A percentile compares a stretch with the other conserved stretches of the same genome.
Conservation (phyloP, 2,797 vertebrate species). For the Meda fulgida region DNA sequence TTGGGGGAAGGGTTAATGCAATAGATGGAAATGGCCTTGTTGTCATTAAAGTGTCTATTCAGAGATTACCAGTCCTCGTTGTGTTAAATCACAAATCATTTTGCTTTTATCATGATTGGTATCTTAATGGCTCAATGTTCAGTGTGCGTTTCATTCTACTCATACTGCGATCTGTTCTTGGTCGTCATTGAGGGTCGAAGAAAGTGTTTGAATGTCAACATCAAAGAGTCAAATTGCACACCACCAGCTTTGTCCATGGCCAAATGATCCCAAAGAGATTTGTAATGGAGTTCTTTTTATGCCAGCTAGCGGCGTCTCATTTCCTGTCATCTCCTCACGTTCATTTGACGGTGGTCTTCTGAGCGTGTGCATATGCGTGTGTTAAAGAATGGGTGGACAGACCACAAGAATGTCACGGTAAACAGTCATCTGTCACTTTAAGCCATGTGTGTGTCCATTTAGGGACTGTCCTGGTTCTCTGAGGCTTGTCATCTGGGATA, state of each 20-base stretch:
- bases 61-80: slow-evolving; percentile 20
- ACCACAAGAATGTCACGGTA: slow-evolving; percentile 37
- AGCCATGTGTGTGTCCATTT: slow-evolving; percentile 69
- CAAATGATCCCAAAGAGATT: slow-evolving; percentile 35
- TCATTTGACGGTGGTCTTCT: slow-evolving; percentile 13
- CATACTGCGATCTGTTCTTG: not conserved
- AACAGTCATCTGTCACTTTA: slow-evolving; percentile 81
- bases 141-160: not conserved
- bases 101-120: slow-evolving; percentile 36
- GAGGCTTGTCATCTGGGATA: slow-evolving; percentile 70
- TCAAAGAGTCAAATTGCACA: slow-evolving; percentile 11
- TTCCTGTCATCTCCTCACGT: slow-evolving; percentile 41
- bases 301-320: slow-evolving; percentile 17
- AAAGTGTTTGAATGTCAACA: slow-evolving; percentile 33
- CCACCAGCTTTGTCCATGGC: slow-evolving; percentile 8
- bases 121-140: not conserved
- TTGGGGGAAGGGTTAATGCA: not conserved
- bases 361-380: slow-evolving; percentile 7
- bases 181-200: slow-evolving; percentile 13
- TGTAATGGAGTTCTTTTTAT: slow-evolving; percentile 31
- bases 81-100: slow-evolving; percentile 37
- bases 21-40: slow-evolving; percentile 10
- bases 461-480: slow-evolving; percentile 62
- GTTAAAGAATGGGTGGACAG: slow-evolving; percentile 21
- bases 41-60: slow-evolving; percentile 18